Conservation (phyloP, 2,113 vertebrate genomes). For the Naja naja region DNA sequence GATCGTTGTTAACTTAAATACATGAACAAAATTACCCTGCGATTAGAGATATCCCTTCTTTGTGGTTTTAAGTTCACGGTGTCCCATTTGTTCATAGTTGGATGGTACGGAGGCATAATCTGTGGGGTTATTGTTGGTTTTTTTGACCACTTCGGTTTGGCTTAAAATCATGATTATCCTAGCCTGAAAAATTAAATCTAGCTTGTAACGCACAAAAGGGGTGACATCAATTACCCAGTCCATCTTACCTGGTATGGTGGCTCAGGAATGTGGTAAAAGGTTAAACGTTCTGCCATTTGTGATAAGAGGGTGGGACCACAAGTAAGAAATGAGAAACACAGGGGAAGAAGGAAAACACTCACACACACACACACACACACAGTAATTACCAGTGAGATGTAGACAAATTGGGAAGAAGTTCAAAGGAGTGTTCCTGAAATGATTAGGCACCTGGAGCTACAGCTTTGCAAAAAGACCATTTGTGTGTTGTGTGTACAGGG, state of each 20-base stretch:
- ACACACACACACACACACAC: not conserved
- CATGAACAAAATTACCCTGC: not conserved
- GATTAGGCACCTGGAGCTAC: conserved; percentile 63
- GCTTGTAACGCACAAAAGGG: conserved; percentile 30
- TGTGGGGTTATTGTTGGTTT: not conserved
- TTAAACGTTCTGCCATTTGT: conserved; percentile 62
- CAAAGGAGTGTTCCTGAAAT: conserved; percentile 65
- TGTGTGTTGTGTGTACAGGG: not conserved
- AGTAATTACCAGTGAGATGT: conserved; percentile 53
- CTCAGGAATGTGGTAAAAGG: conserved; percentile 59
- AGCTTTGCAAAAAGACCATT: conserved; percentile 56
- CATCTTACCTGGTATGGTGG: conserved; percentile 57
- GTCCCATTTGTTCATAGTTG: conserved; percentile 50
- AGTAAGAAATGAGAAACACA: conserved; percentile 40
- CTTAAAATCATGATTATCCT: conserved; percentile 52
- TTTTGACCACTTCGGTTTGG: conserved; percentile 45
- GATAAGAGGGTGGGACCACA: conserved; percentile 58
- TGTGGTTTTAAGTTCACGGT: conserved; percentile 50
- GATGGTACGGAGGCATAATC: conserved; percentile 50
- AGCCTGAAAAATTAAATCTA: conserved; percentile 56
- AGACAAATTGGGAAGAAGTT: conserved; percentile 62
- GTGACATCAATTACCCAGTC: conserved; percentile 62
- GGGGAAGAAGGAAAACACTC: conserved; percentile 17
- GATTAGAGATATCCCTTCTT: conserved; percentile 46
- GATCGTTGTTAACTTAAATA: conserved; percentile 41